A percentile compares a stretch with the other conserved stretches of the same genome.
phyloP scores from a whole-genome alignment of 2,113 vertebrate genomes.

The Geococcyx californianus region DNA sequence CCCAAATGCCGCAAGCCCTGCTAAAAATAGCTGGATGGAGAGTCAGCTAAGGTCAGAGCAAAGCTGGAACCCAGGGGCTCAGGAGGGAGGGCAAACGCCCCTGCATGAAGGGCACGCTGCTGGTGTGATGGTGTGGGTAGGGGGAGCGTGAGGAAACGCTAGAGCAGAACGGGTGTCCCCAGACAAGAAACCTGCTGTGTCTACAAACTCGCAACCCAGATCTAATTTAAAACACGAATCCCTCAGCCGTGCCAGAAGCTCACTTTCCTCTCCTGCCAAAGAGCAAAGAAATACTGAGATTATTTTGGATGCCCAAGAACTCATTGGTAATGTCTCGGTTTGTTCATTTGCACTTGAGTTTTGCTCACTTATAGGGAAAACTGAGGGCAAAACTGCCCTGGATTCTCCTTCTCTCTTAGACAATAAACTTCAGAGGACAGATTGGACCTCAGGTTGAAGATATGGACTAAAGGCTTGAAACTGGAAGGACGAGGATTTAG shows the following conservation, averaged over 20 bases:
- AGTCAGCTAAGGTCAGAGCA: not conserved
- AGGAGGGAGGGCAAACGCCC: not conserved
- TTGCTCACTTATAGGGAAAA: not conserved
- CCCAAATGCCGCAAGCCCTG: not conserved
- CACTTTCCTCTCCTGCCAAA: not conserved
- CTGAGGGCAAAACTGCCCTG: not conserved
- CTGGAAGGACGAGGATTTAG: too few relatives aligned
- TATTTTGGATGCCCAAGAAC: not conserved
- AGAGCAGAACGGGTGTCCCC: not conserved
- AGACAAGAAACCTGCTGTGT: not conserved
- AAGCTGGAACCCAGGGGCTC: not conserved
- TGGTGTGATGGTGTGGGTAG: not conserved
- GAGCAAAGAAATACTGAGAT: not conserved
- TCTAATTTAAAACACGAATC: not conserved
- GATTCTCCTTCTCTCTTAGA: not conserved
- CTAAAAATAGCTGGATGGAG: not conserved
- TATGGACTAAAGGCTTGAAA: too few relatives aligned
- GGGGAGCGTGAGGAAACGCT: not conserved
- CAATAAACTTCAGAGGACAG: not conserved
- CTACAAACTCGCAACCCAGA: not conserved
- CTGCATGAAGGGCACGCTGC: not conserved
- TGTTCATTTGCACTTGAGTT: not conserved
- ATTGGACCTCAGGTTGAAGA: accelerated
- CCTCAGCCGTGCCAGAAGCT: not conserved
- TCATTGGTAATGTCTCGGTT: not conserved